Conservation (phyloP, 1,140 invertebrate genomes). For the Leptinotarsa undecemlineata region DNA sequence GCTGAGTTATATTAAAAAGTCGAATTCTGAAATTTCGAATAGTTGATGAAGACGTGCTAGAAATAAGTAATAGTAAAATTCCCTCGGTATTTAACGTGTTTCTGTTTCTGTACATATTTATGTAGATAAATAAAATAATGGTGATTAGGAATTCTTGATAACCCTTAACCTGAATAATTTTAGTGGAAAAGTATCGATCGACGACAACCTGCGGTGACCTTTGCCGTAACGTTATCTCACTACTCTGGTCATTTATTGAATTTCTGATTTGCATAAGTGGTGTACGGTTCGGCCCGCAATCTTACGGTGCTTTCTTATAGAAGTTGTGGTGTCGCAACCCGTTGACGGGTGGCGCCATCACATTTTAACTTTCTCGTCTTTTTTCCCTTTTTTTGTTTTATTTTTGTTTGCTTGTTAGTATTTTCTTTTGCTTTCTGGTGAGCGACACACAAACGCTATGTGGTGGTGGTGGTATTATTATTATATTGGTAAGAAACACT, state of each 20-base stretch:
- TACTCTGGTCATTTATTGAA: conserved; percentile 11
- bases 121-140: background rate
- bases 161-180: background rate
- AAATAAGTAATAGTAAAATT: too few species aligned
- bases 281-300: background rate
- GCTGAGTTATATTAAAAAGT: too few species aligned
- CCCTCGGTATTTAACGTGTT: background rate
- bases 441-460: conserved; percentile 21
- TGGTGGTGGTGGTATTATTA: conserved; percentile 46
- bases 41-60: too few species aligned
- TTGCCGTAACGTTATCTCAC: background rate
- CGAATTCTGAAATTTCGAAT: too few species aligned
- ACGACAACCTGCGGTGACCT: conserved; percentile 12
- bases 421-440: conserved; percentile 42
- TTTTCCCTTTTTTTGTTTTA: conserved; percentile 15
- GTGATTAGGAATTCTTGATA: background rate
- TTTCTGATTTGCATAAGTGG: conserved; percentile 33
- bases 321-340: background rate
- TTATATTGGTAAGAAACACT: conserved; percentile 42
- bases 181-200: conserved; percentile 17
- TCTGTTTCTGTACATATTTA: background rate
- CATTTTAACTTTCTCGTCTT: background rate
- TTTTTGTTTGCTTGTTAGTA: conserved; percentile 23
- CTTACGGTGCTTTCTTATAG: background rate
- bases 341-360: background rate